phyloP scores from a whole-genome alignment of 2,888 invertebrate genomes.

The Ptilodon capucinus region DNA sequence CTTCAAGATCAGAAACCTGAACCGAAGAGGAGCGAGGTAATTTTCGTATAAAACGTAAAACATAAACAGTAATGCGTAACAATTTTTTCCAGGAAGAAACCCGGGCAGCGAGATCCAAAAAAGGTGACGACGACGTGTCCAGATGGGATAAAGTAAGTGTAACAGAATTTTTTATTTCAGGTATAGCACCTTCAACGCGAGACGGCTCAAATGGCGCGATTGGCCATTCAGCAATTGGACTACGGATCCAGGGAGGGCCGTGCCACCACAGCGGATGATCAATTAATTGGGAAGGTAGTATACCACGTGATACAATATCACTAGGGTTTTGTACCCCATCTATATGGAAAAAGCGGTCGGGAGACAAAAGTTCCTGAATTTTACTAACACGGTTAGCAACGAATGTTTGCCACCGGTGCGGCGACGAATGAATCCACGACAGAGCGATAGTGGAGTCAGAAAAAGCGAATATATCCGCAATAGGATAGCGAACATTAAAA shows the following conservation, averaged over 20 bases:
- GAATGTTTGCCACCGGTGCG: slow-evolving; percentile 1
- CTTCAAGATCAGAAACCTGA: not conserved
- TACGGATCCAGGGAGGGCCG: not conserved
- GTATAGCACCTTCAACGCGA: not conserved
- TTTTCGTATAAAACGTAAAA: slow-evolving; percentile 11
- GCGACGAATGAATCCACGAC: slow-evolving; percentile 3
- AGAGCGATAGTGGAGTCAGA: slow-evolving; percentile 5
- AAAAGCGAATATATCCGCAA: slow-evolving; percentile 4
- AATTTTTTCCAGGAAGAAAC: not conserved
- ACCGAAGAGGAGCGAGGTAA: slow-evolving; percentile 1
- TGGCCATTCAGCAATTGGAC: not conserved
- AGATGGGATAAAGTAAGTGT: not conserved
- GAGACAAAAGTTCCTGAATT: not conserved
- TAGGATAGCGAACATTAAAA: not conserved
- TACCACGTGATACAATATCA: not conserved
- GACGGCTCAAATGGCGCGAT: not conserved
- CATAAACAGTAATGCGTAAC: not conserved
- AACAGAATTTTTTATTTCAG: not conserved
- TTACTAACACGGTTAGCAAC: slow-evolving; percentile 1
- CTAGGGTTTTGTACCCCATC: slow-evolving; percentile 1
- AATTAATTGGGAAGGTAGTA: slow-evolving; percentile 1
- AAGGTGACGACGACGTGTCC: not conserved
- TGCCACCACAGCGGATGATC: slow-evolving; percentile 1
- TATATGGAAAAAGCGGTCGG: not conserved
- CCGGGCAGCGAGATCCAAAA: not conserved